Percentiles rank a stretch among this genome's conserved stretches.
These are phyloP conservation scores for Actenoides lindsayi DNA, from an alignment of 2,113 vertebrate genomes.

Conservation along the genomic window DNA sequence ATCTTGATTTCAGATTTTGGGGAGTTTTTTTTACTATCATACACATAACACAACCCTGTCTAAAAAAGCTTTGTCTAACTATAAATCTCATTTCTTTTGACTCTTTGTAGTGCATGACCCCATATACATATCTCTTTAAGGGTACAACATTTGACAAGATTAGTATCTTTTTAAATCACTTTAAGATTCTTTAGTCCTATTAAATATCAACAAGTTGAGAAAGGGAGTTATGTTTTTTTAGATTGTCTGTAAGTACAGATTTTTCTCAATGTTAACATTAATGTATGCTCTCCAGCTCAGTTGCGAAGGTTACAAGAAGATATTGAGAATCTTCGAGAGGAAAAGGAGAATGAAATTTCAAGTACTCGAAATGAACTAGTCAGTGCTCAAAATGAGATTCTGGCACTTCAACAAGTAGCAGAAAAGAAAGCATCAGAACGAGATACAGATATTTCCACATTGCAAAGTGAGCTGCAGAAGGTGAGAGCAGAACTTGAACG, in stretches of 20 bases:
- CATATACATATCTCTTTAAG: neutral
- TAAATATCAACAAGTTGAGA: neutral
- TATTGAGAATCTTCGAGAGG: slow-evolving; percentile 89
- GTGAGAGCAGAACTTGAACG: slow-evolving; percentile 87
- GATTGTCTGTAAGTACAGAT: neutral
- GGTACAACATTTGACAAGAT: neutral
- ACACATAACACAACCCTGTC: neutral
- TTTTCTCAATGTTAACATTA: neutral
- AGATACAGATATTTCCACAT: slow-evolving; percentile 84
- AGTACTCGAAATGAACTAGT: slow-evolving; percentile 86
- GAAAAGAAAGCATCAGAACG: slow-evolving; percentile 84
- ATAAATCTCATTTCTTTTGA: neutral
- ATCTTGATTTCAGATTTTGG: neutral
- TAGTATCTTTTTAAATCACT: neutral
- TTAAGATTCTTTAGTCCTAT: neutral
- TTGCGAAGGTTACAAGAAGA: slow-evolving; percentile 87
- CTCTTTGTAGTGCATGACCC: neutral
- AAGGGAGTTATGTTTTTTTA: neutral
- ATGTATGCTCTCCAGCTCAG: slow-evolving; percentile 70
- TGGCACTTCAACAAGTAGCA: slow-evolving; percentile 87
- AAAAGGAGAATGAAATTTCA: slow-evolving; percentile 90
- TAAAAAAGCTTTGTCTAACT: neutral
- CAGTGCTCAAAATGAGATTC: slow-evolving; percentile 91
- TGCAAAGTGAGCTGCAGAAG: slow-evolving; percentile 84
- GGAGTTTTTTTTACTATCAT: neutral